Conservation (phyloP, 2,113 vertebrate species). For the Pygoscelis adeliae region DNA sequence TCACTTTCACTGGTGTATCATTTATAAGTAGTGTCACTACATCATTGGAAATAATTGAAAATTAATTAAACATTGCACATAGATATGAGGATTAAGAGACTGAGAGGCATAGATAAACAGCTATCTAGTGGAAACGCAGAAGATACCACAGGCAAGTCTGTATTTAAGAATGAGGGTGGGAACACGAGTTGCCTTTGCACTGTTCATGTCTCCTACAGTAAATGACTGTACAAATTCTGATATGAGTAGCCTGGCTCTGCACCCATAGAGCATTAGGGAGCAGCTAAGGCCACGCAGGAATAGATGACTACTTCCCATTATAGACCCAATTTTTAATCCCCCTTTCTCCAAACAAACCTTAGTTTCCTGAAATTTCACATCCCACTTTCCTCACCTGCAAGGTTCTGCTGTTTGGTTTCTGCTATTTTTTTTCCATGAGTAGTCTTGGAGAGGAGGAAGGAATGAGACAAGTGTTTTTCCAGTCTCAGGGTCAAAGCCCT, state of each 20-base stretch:
- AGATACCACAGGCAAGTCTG: not conserved
- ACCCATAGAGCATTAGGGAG: not conserved
- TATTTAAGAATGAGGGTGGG: not conserved
- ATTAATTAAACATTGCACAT: slow-evolving; percentile 43
- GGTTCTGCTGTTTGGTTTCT: not conserved
- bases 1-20: slow-evolving; percentile 18
- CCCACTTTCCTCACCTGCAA: not conserved
- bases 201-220: not conserved
- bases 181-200: not conserved
- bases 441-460: not conserved
- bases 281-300: not conserved
- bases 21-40: slow-evolving; percentile 14
- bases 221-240: not conserved
- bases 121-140: not conserved
- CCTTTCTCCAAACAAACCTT: not conserved
- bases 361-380: not conserved
- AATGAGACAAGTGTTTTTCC: not conserved
- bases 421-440: not conserved
- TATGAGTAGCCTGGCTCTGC: not conserved
- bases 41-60: slow-evolving; percentile 47
- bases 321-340: not conserved
- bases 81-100: not conserved
- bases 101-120: not conserved
- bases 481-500: not conserved
- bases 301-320: not conserved